Percentiles rank a stretch among this genome's conserved stretches.
These are phyloP conservation scores for Pachycephala philippinensis DNA, from an alignment of 2,113 vertebrate species.

Conservation along the genomic window DNA sequence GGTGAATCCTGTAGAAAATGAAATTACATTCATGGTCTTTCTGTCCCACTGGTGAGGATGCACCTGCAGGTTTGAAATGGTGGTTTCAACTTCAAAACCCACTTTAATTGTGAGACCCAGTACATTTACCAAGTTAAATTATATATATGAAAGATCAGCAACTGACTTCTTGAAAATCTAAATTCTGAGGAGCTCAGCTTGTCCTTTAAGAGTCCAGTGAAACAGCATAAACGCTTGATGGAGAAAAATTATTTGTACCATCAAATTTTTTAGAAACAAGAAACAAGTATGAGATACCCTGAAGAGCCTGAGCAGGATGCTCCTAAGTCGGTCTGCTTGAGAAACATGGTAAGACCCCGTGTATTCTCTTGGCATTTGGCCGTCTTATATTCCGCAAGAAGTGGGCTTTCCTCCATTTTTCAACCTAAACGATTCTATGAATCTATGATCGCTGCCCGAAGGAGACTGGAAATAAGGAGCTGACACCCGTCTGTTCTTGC, in stretches of 20 bases:
- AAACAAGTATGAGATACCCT: not conserved
- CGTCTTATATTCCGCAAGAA: not conserved
- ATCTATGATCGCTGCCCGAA: not conserved
- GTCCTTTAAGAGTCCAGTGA: not conserved
- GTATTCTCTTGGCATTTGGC: not conserved
- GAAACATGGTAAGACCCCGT: not conserved
- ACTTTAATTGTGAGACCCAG: not conserved
- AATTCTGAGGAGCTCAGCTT: not conserved
- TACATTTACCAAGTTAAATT: not conserved
- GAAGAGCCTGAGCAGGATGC: not conserved
- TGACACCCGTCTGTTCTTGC: not conserved
- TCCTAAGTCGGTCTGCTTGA: not conserved
- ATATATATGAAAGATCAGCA: not conserved
- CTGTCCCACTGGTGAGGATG: not conserved
- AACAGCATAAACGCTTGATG: not conserved
- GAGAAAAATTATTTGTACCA: not conserved
- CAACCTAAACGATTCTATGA: not conserved
- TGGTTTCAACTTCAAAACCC: not conserved
- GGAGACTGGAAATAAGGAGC: not conserved
- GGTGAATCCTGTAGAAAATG: not conserved
- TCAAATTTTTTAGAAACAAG: not conserved
- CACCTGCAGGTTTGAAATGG: not conserved
- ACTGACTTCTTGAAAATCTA: not conserved
- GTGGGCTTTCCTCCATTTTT: not conserved
- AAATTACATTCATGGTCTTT: not conserved